Base-by-base conservation (phyloP, 2,797 vertebrate species). In the Heteromormyrus szaboi region DNA sequence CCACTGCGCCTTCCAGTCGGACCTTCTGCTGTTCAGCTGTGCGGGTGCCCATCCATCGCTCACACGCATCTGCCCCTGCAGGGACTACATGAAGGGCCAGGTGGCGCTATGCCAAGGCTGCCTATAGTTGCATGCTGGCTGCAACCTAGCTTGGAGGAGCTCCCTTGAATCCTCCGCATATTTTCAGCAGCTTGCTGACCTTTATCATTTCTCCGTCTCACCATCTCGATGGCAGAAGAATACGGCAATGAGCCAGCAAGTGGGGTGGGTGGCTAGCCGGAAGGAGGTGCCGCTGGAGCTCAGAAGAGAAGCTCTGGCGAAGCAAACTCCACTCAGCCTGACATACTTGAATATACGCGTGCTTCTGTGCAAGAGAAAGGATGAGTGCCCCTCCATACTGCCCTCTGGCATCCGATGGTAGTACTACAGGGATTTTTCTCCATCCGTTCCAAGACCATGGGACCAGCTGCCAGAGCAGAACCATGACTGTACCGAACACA, bases 31-130 rank as follows among this genome's bases (percentile, higher is more conserved):
- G 56, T 97, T 97, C 95, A 97, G 96, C 93, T 97, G 96, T 33
- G 96, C 96, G 0, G 96, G 96, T 2, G 94, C 95, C 88, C 95
- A 97, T 92, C 90, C 94, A 6, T 92, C 90, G 56, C 94, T 96
- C 91, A 92, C 89, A 89, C 94, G 94, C 87, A 90, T 97, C 94
- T 98, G 96, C 91, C 97, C 97, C 22, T 97, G 96, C 91, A 95
- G 97, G 93, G 96, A 97, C 95, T 97, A 96, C 85, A 96, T 97
- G 91, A 97, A 96, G 90, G 96, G 97, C 92, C 97, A 97, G 92
- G 96, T 96, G 88, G 96, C 96, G 0, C 95, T 97, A 90, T 97
- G 96, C 89, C 93, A 97, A 85, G 96, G 97, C 95, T 99, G 99
- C 92, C 93, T 96, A 95, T 96, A 96, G 94, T 93, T 91, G 94